These are phyloP conservation scores for Microcebus lehilahytsara DNA, from an alignment of 2,113 vertebrate species.

Conservation along the genomic window DNA sequence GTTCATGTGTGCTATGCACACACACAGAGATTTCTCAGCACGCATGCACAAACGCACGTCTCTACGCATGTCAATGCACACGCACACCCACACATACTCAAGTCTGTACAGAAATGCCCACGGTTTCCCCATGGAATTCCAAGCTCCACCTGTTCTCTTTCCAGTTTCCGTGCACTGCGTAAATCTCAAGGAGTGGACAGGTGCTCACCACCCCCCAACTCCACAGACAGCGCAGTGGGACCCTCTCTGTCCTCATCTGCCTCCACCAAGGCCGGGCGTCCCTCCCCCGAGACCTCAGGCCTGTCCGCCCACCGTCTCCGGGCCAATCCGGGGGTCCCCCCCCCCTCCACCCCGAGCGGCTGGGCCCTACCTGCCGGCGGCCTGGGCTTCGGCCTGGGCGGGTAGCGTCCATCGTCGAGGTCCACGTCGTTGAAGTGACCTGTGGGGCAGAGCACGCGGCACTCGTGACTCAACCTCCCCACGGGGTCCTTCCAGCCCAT, in stretches of 20 bases:
- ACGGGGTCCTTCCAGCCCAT: fast-evolving
- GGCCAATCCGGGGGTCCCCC: fast-evolving
- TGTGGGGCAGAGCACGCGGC: background rate
- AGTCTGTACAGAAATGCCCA: fast-evolving
- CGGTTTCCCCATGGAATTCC: background rate
- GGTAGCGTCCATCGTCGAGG: background rate
- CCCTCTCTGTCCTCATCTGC: no score
- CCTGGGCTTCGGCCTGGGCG: background rate
- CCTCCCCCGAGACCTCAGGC: background rate
- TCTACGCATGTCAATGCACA: fast-evolving
- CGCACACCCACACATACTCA: fast-evolving
- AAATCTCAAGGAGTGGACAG: fast-evolving
- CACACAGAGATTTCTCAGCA: background rate
- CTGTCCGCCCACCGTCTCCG: no score
- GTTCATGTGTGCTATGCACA: no score
- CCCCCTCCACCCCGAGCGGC: background rate
- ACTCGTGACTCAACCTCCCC: fast-evolving
- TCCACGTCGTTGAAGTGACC: background rate
- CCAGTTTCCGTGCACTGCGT: fast-evolving
- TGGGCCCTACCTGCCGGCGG: fast-evolving
- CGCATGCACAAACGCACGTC: fast-evolving
- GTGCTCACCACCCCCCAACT: no score
- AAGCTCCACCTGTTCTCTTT: background rate
- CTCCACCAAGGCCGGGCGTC: fast-evolving
- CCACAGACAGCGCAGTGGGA: background rate